Evolutionary conservation across 2,888 invertebrate species (phyloP).

Genomic region (Amiota mariae): DNA sequence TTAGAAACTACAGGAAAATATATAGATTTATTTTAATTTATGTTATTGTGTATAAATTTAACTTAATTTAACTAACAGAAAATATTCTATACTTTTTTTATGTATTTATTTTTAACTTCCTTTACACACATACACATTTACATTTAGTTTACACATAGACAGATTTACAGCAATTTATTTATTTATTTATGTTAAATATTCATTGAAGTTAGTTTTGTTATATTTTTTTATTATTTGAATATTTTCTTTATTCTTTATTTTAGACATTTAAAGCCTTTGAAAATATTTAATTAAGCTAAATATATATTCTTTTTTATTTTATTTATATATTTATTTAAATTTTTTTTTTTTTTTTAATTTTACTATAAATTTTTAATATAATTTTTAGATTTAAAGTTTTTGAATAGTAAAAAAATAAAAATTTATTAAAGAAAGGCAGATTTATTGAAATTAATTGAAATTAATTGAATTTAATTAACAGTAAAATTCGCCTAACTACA

Average conservation of each 20-base stretch:
- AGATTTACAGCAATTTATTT: constrained; percentile 42
- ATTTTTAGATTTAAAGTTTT: constrained; percentile 16
- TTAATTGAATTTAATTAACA: background rate
- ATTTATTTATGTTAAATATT: background rate
- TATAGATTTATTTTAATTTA: constrained; percentile 7
- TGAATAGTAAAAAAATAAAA: background rate
- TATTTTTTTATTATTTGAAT: constrained; percentile 46
- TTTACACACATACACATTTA: background rate
- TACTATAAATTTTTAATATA: constrained; percentile 27
- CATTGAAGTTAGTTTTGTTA: background rate
- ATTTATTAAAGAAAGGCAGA: background rate
- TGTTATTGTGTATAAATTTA: background rate
- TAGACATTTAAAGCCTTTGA: constrained; percentile 69
- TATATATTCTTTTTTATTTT: constrained; percentile 32
- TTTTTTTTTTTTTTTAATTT: too few relatives aligned
- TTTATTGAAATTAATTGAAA: too few relatives aligned
- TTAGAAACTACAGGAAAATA: constrained; percentile 12
- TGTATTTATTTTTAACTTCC: constrained; percentile 20
- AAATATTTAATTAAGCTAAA: constrained; percentile 47
- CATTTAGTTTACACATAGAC: constrained; percentile 43
- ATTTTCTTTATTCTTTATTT: constrained; percentile 35
- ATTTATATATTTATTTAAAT: background rate
- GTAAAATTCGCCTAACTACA: constrained; percentile 19
- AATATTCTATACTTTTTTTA: background rate
- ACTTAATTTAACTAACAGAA: background rate